phyloP scores from a whole-genome alignment of 2,888 invertebrate genomes.

The Agrochola litura region DNA sequence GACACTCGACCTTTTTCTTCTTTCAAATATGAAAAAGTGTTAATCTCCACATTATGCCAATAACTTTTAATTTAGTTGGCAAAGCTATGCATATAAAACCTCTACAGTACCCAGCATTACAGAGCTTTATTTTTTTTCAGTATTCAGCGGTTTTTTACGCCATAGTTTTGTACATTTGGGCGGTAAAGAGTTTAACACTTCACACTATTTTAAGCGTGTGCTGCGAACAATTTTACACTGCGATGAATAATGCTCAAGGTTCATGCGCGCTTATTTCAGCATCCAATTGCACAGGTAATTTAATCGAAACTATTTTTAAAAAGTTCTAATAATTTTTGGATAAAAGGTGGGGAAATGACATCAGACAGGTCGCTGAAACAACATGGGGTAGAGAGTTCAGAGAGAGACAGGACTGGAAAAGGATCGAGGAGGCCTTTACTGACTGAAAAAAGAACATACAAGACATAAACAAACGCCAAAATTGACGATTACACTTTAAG shows the following conservation, averaged over 20 bases:
- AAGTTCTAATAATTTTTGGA: background rate
- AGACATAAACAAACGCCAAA: background rate
- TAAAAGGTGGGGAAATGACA: background rate
- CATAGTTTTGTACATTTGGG: background rate
- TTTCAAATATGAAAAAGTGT: background rate
- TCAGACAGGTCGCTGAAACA: background rate
- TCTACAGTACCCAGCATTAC: background rate
- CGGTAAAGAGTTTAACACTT: conserved; percentile 12
- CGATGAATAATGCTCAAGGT: conserved; percentile 20
- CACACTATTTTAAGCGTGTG: conserved; percentile 26
- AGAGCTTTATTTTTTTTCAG: background rate
- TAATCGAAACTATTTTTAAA: background rate
- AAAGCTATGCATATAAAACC: background rate
- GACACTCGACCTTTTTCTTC: background rate
- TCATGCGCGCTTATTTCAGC: conserved; percentile 12
- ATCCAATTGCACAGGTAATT: conserved; percentile 17
- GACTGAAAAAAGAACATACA: background rate
- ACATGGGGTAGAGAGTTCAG: no score
- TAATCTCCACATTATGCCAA: background rate
- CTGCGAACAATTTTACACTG: conserved; percentile 29
- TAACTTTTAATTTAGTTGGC: background rate
- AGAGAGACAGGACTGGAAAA: no score
- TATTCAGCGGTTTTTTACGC: no score
- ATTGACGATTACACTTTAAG: no score
- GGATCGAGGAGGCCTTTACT: background rate